Base-by-base conservation (phyloP, 1,140 invertebrate genomes). In the Zaprionus africanus region DNA sequence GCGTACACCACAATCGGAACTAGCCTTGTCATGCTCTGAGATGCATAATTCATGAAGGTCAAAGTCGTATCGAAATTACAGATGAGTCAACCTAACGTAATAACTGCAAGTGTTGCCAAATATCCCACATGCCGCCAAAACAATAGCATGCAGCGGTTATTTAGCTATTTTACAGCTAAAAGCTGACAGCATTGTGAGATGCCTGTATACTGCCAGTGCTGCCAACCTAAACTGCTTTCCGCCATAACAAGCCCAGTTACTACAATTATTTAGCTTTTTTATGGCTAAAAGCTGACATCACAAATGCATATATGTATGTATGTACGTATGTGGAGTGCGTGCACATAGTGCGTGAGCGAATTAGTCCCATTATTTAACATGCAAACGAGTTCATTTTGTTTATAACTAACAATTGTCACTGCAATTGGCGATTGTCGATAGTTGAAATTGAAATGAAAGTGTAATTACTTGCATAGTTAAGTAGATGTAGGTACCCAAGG, bases 401-500 rank as follows among this genome's bases (percentile, higher is more conserved):
- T 63, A 62, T 19, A 67, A 31, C 13, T 70, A 22, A 17, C 24
- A 26, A 54, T 28, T 54, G 24, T 15, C 53, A 28, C 3, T 24
- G 41, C 41, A 22, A 60, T 43, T 34, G 38, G 51, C n/a, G 51
- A 54, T 34, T 54, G 51, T 34, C 28, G 17, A 19, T 15, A 61
- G 28, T 51, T 64, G 57, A 34, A 38, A 17, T 34, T 11, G 9
- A 11, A 46, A 46, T 46, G 41, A 46, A 46, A 9, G 58, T 61
- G 78, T 88, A 88, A 88, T 88, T 88, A 88, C 84, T 88, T 88
- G 84, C 81, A 79, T 88, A 56, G 81, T 90, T 11, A 90, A 69
- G 61, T 92, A 92, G 66, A 87, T 84, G 83, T 92, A 92, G 6
- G 80, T 74, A 67, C 91, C 91, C 75, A 92, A 49, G 41, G 91